Percentiles rank a stretch among this genome's conserved stretches.
phyloP scores from a whole-genome alignment of 2,113 vertebrate species.

The Rhegmatorhina hoffmannsi region DNA sequence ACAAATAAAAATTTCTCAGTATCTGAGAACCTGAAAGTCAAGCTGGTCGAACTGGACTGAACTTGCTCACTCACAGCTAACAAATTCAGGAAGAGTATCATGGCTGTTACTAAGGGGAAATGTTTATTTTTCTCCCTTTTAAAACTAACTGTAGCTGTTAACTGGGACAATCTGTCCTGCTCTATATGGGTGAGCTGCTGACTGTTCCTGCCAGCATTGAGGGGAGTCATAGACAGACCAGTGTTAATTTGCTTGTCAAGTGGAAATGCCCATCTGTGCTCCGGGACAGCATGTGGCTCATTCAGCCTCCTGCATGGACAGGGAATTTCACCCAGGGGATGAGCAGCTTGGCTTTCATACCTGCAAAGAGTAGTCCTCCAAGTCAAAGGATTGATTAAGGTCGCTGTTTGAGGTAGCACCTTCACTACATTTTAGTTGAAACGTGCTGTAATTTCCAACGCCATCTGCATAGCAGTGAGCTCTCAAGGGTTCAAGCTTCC shows the following conservation, averaged over 20 bases:
- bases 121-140: background rate
- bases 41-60: background rate
- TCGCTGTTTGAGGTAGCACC: background rate
- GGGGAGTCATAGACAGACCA: background rate
- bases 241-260: background rate
- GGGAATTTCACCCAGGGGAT: background rate
- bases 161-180: background rate
- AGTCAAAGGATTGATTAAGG: background rate
- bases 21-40: background rate
- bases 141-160: background rate
- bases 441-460: background rate
- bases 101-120: background rate
- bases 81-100: background rate
- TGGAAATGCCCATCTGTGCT: background rate
- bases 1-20: background rate
- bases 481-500: background rate
- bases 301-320: background rate
- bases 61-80: background rate
- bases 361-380: background rate
- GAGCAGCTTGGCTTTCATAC: background rate
- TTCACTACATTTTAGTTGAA: background rate
- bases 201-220: background rate
- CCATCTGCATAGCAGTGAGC: background rate
- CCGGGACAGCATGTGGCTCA: rapidly evolving
- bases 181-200: background rate